A percentile compares a stretch with the other conserved stretches of the same genome.
phyloP scores from a whole-genome alignment of 1,140 invertebrate species.

The Riptortus pedestris region DNA sequence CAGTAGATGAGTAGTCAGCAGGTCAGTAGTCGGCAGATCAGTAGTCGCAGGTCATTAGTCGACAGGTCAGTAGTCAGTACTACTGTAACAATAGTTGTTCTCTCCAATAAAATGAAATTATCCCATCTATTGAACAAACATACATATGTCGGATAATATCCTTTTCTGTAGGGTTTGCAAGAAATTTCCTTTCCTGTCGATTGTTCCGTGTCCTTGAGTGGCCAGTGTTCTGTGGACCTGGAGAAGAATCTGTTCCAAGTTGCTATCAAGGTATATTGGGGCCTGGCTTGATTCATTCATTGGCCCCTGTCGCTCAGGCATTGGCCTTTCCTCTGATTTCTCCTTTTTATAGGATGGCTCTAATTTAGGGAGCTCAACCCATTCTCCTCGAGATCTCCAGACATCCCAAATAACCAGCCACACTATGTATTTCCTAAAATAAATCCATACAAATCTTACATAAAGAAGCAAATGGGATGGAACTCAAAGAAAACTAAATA shows the following conservation, averaged over 20 bases:
- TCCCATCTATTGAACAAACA: too few species aligned
- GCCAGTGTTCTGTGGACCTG: constrained; percentile 18
- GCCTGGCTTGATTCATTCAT: background rate
- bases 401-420: background rate
- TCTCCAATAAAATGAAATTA: too few species aligned
- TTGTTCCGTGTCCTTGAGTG: background rate
- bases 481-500: too few species aligned
- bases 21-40: too few species aligned
- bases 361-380: constrained; percentile 22
- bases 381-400: constrained; percentile 3
- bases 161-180: constrained; percentile 15
- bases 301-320: background rate
- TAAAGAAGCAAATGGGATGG: too few species aligned
- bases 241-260: constrained; percentile 11
- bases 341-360: constrained; percentile 9
- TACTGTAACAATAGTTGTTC: too few species aligned
- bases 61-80: too few species aligned
- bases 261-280: background rate
- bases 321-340: background rate
- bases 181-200: constrained; percentile 15
- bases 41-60: too few species aligned
- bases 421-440: background rate
- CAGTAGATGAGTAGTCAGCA: too few species aligned
- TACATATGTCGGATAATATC: constrained; percentile 20
- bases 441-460: too few species aligned